These are phyloP conservation scores for Amblyjoppa fuscipennis DNA, from an alignment of 2,888 invertebrate genomes.

Conservation along the genomic window DNA sequence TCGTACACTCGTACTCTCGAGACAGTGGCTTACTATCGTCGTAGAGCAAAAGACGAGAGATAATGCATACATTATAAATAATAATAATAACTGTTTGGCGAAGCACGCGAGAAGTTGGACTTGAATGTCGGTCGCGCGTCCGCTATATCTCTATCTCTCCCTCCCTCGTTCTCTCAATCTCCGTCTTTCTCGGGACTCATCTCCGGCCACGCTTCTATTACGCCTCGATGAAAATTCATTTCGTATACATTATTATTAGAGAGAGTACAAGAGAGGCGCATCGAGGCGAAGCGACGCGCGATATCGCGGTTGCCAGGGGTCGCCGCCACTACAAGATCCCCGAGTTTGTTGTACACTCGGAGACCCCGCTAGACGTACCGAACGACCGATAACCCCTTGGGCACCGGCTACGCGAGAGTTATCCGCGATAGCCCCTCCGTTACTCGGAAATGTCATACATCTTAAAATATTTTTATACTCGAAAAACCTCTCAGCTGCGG, in stretches of 20 bases:
- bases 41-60: not conserved
- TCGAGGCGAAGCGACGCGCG: constrained; percentile 81
- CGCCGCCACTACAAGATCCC: constrained; percentile 78
- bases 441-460: constrained; percentile 33
- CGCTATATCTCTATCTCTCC: not conserved
- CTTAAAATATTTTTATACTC: constrained; percentile 28
- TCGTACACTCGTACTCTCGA: constrained; percentile 9
- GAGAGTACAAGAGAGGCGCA: constrained; percentile 79
- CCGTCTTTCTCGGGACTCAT: constrained; percentile 25
- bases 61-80: constrained; percentile 14
- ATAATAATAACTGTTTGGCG: constrained; percentile 26
- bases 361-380: constrained; percentile 21
- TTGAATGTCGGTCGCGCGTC: constrained; percentile 53
- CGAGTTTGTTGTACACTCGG: not conserved
- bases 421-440: constrained; percentile 32
- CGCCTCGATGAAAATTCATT: constrained; percentile 67
- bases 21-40: constrained; percentile 1
- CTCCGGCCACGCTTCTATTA: constrained; percentile 45
- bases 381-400: constrained; percentile 53
- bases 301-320: constrained; percentile 77
- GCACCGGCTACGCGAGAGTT: constrained; percentile 13
- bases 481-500: constrained; percentile 15
- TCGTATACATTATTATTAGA: constrained; percentile 74
- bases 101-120: constrained; percentile 31
- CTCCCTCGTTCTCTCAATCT: constrained; percentile 2